Conservation (phyloP, 2,888 invertebrate species). For the Oscheius sp. region DNA sequence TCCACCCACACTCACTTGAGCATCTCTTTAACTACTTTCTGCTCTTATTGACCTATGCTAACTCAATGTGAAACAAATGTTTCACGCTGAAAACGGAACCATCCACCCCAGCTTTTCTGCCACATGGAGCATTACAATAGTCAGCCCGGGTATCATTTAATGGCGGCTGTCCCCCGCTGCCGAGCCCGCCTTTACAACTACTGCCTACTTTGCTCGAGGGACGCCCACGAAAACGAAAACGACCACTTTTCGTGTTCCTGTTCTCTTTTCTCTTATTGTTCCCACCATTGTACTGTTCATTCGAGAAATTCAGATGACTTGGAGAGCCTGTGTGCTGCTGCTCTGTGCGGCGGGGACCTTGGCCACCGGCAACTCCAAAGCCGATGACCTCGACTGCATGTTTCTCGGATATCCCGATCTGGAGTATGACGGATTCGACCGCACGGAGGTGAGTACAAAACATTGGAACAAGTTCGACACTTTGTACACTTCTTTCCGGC, state of each 20-base stretch:
- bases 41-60: background rate
- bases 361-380: slow-evolving; percentile 48
- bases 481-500: background rate
- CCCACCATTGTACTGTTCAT: background rate
- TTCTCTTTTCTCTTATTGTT: slow-evolving; percentile 1
- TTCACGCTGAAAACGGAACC: slow-evolving; percentile 1
- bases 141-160: slow-evolving; percentile 38
- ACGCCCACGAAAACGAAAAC: slow-evolving; percentile 35
- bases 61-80: slow-evolving; percentile 7
- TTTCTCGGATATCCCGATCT: slow-evolving; percentile 73
- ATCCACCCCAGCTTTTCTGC: slow-evolving; percentile 20
- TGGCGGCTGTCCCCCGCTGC: slow-evolving; percentile 37
- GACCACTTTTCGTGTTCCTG: background rate
- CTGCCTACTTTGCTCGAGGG: slow-evolving; percentile 34
- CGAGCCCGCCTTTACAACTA: slow-evolving; percentile 37
- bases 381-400: slow-evolving; percentile 71
- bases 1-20: slow-evolving; percentile 14
- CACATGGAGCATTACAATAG: slow-evolving; percentile 38
- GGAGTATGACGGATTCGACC: slow-evolving; percentile 73
- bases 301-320: slow-evolving; percentile 32
- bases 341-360: slow-evolving; percentile 25
- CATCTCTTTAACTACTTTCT: background rate
- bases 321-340: slow-evolving; percentile 33
- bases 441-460: slow-evolving; percentile 62
- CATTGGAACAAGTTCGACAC: background rate